Evolutionary conservation across 2,113 vertebrate genomes (phyloP).

Genomic region (Thamnophis sirtalis): DNA sequence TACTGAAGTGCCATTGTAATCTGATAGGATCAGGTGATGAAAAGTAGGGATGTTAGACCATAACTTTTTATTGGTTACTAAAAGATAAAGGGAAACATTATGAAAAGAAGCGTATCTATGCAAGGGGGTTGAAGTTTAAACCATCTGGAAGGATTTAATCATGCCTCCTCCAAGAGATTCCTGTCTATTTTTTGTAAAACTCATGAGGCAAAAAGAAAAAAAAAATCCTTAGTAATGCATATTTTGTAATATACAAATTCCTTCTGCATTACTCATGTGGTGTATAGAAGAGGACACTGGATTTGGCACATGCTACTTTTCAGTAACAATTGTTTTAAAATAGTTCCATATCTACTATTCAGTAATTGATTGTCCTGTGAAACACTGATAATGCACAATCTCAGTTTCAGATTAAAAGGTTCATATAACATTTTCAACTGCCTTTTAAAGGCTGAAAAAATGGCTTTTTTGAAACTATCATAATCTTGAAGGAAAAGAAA

Average conservation of each 20-base stretch:
- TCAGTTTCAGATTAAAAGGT: not conserved
- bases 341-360: not conserved
- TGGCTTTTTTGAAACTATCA: not conserved
- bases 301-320: not conserved
- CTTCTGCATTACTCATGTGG: not conserved
- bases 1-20: not conserved
- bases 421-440: not conserved
- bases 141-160: not conserved
- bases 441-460: not conserved
- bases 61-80: not conserved
- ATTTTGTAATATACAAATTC: not conserved
- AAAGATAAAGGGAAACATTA: not conserved
- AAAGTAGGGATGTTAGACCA: not conserved
- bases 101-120: not conserved
- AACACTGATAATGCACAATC: not conserved
- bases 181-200: not conserved
- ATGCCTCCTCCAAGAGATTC: not conserved
- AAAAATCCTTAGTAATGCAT: not conserved
- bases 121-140: not conserved
- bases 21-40: not conserved
- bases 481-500: not conserved
- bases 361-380: not conserved
- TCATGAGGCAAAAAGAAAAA: not conserved
- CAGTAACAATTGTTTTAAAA: not conserved
- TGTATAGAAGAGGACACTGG: not conserved